Evolutionary conservation across 2,113 vertebrate species (phyloP).

Genomic region (Pomatostomus ruficeps): DNA sequence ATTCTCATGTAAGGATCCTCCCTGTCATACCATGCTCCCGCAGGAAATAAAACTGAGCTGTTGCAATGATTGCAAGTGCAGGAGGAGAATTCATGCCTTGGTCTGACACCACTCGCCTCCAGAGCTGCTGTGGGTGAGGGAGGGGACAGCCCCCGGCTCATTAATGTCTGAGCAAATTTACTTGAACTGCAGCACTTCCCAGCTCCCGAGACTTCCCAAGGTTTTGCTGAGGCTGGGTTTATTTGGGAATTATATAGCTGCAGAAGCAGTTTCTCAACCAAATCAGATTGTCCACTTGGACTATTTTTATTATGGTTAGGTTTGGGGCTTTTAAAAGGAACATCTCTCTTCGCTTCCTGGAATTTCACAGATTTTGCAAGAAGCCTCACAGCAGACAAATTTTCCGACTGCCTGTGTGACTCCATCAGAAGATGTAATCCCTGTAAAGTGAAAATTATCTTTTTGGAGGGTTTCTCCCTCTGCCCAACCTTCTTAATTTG

Average conservation of each 20-base stretch:
- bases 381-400: neutral
- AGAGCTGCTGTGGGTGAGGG: fast-evolving
- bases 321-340: neutral
- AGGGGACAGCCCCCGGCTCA: fast-evolving
- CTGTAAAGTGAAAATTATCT: neutral
- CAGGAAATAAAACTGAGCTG: neutral
- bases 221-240: neutral
- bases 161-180: neutral
- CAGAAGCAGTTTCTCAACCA: neutral
- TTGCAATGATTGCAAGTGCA: neutral
- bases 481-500: neutral
- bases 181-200: neutral
- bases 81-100: neutral
- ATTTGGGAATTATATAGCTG: neutral
- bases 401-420: neutral
- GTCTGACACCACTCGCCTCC: fast-evolving
- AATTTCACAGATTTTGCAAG: neutral
- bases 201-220: neutral
- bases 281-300: neutral
- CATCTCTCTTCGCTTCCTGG: neutral
- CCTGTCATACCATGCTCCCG: neutral
- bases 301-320: neutral
- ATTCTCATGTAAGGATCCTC: neutral
- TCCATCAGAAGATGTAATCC: neutral
- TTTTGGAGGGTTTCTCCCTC: neutral